Evolutionary conservation across 2,113 vertebrate species (phyloP).

Genomic region (Tychaedon coryphoeus): DNA sequence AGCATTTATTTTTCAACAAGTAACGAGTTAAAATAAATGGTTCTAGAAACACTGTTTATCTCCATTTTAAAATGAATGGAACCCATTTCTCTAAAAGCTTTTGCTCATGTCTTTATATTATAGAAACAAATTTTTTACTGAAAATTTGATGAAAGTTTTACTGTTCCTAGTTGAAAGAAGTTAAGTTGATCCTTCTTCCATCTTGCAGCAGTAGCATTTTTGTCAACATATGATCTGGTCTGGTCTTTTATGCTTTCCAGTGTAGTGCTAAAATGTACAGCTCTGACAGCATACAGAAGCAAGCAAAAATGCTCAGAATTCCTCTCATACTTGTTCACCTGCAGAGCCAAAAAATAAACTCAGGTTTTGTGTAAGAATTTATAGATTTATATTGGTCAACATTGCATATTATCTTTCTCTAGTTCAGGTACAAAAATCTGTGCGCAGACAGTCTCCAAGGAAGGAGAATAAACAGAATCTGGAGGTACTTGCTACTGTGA

Average conservation of each 20-base stretch:
- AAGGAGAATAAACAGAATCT: conserved; percentile 21
- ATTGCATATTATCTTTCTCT: neutral
- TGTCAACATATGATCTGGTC: neutral
- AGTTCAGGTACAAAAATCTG: neutral
- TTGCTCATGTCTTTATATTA: neutral
- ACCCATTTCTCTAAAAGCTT: neutral
- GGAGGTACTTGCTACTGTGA: neutral
- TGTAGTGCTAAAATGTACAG: neutral
- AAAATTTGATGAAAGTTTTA: neutral
- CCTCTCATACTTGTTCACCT: neutral
- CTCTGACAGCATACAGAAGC: neutral
- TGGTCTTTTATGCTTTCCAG: neutral
- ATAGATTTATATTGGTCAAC: neutral
- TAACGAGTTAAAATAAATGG: neutral
- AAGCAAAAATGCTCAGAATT: neutral
- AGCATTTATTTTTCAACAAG: neutral
- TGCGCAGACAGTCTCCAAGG: neutral
- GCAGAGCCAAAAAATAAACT: neutral
- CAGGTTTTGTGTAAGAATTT: neutral
- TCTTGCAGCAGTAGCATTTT: neutral
- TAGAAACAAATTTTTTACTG: neutral
- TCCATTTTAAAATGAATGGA: neutral
- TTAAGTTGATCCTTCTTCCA: neutral
- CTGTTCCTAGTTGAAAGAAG: neutral
- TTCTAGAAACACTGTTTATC: neutral